These are phyloP conservation scores for Erebia palarica DNA, from an alignment of 2,888 invertebrate species.

Conservation along the genomic window DNA sequence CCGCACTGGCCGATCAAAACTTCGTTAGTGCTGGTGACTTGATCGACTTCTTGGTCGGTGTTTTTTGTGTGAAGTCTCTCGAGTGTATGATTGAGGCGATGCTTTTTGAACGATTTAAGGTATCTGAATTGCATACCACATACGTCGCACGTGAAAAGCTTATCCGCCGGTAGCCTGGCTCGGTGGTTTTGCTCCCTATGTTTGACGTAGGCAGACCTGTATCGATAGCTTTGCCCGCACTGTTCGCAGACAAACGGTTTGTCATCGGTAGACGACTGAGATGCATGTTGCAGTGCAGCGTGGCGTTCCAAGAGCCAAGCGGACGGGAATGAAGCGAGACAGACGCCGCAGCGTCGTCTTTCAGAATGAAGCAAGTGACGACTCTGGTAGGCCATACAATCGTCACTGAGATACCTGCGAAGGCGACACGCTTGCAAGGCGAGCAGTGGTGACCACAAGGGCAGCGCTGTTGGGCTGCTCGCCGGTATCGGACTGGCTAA, in stretches of 20 bases:
- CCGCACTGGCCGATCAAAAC: slow-evolving; percentile 80
- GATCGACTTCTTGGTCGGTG: slow-evolving; percentile 82
- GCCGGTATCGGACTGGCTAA: slow-evolving; percentile 63
- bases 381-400: slow-evolving; percentile 74
- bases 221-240: slow-evolving; percentile 94
- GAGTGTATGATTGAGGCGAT: slow-evolving; percentile 92
- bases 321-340: slow-evolving; percentile 93
- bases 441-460: slow-evolving; percentile 74
- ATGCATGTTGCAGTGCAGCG: slow-evolving; percentile 92
- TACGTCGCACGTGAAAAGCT: slow-evolving; percentile 94
- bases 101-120: slow-evolving; percentile 94
- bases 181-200: slow-evolving; percentile 95
- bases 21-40: slow-evolving; percentile 89
- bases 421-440: slow-evolving; percentile 76
- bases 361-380: slow-evolving; percentile 67
- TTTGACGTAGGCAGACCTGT: slow-evolving; percentile 88
- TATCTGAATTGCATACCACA: slow-evolving; percentile 96
- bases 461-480: slow-evolving; percentile 66
- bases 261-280: slow-evolving; percentile 85
- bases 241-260: slow-evolving; percentile 96
- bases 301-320: slow-evolving; percentile 94
- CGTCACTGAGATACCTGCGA: slow-evolving; percentile 77
- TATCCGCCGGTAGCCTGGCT: slow-evolving; percentile 93
- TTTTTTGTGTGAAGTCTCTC: slow-evolving; percentile 90
- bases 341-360: slow-evolving; percentile 88